Percentiles rank a stretch among this genome's conserved stretches.
Evolutionary conservation across 2,113 vertebrate genomes (phyloP).

Genomic region (Falcunculus frontatus): DNA sequence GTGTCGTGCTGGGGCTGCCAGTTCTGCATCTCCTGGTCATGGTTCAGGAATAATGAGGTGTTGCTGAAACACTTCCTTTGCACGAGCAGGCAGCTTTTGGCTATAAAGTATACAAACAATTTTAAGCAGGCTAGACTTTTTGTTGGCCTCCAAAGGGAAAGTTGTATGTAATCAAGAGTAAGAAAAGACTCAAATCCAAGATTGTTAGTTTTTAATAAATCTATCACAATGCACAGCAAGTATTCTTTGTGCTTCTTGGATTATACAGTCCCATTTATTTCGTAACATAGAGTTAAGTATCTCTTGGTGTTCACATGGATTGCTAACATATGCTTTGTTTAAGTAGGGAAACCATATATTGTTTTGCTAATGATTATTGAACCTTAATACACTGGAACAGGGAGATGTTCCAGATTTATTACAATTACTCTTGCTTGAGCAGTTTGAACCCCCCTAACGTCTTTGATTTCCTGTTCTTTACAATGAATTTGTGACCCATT

Average conservation of each 20-base stretch:
- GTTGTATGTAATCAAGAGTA: neutral
- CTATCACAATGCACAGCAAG: neutral
- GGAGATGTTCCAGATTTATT: neutral
- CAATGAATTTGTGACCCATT: conserved; percentile 4
- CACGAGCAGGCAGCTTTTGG: neutral
- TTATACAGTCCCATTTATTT: neutral
- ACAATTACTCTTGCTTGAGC: neutral
- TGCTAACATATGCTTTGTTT: neutral
- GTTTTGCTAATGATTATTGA: neutral
- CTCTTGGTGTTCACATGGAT: neutral
- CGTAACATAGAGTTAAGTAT: neutral
- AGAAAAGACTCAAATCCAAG: neutral
- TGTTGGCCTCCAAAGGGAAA: neutral
- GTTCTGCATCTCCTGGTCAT: neutral
- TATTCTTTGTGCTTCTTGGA: neutral
- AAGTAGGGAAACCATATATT: neutral
- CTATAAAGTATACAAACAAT: neutral
- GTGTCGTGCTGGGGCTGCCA: neutral
- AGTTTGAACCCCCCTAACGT: neutral
- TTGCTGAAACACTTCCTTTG: neutral
- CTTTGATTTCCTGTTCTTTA: neutral
- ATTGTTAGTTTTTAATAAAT: neutral
- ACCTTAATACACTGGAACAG: neutral
- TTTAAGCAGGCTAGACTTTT: neutral
- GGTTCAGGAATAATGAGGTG: neutral